phyloP scores from a whole-genome alignment of 2,888 invertebrate species.

The Crocallis elinguaria region DNA sequence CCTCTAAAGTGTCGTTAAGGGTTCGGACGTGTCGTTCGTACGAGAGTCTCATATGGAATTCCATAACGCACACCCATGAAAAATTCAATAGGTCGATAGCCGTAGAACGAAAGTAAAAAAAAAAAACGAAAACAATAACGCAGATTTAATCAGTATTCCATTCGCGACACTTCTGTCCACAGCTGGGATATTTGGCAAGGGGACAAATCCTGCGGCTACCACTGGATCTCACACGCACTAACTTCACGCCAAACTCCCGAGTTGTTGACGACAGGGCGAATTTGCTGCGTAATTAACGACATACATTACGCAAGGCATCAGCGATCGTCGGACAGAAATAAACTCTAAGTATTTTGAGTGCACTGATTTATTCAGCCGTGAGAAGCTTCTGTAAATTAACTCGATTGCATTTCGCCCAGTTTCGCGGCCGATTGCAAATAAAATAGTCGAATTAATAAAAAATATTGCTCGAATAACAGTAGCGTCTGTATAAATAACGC shows the following conservation, averaged over 20 bases:
- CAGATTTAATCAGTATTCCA: conserved; percentile 79
- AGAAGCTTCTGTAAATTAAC: conserved; percentile 55
- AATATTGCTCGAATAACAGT: conserved; percentile 49
- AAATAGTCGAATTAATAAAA: conserved; percentile 60
- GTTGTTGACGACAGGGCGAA: conserved; percentile 55
- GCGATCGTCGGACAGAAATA: conserved; percentile 54
- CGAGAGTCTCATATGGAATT: conserved; percentile 64
- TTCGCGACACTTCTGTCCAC: conserved; percentile 67
- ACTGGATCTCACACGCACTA: conserved; percentile 46
- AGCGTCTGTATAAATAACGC: conserved; percentile 53
- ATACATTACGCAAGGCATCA: conserved; percentile 65
- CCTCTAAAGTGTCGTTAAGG: conserved; percentile 65
- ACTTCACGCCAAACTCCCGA: conserved; percentile 52
- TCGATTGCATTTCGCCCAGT: conserved; percentile 51
- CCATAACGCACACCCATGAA: conserved; percentile 72
- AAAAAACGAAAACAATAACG: conserved; percentile 77
- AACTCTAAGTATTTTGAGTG: conserved; percentile 56
- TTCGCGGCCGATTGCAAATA: conserved; percentile 48
- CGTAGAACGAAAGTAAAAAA: conserved; percentile 74
- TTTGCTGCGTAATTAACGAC: conserved; percentile 62
- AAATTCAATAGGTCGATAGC: conserved; percentile 77
- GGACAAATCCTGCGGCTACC: conserved; percentile 61
- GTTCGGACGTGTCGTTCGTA: conserved; percentile 59
- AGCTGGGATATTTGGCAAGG: conserved; percentile 80
- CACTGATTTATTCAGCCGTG: conserved; percentile 56